Conservation (phyloP, 2,113 vertebrate genomes). For the Apaloderma vittatum region DNA sequence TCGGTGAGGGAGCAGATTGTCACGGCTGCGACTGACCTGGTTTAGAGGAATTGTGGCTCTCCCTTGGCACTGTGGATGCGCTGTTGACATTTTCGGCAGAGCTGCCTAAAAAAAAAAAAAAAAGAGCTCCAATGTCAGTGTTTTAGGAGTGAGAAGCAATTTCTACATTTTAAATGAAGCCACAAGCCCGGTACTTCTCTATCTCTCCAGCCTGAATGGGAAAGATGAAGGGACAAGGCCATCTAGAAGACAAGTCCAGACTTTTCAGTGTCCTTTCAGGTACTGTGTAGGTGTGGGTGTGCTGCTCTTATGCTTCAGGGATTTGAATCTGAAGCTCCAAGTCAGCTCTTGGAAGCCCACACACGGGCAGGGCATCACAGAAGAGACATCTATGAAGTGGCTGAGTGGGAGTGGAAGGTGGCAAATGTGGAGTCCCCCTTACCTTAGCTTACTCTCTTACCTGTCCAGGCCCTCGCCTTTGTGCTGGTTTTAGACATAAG, state of each 20-base stretch:
- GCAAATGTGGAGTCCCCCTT: background rate
- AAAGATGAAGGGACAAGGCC: background rate
- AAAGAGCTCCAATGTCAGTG: background rate
- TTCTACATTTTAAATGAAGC: background rate
- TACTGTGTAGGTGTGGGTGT: background rate
- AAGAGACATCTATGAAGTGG: background rate
- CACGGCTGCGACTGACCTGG: slow-evolving; percentile 38
- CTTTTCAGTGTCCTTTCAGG: background rate
- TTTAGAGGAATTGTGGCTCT: background rate
- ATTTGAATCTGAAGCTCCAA: background rate
- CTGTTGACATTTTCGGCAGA: slow-evolving; percentile 34
- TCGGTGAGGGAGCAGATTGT: slow-evolving; percentile 26
- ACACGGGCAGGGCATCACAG: background rate
- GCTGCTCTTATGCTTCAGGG: background rate
- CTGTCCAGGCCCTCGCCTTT: background rate
- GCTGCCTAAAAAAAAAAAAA: background rate
- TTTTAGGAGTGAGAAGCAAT: background rate
- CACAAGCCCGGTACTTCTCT: background rate
- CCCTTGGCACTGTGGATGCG: background rate
- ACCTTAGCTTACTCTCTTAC: background rate
- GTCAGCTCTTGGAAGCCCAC: background rate
- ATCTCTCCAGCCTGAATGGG: background rate
- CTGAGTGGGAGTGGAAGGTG: background rate
- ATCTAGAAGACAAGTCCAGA: background rate
- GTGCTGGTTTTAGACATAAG: background rate